Base-by-base conservation (phyloP, 2,113 vertebrate genomes). In the Odontesthes bonariensis region DNA sequence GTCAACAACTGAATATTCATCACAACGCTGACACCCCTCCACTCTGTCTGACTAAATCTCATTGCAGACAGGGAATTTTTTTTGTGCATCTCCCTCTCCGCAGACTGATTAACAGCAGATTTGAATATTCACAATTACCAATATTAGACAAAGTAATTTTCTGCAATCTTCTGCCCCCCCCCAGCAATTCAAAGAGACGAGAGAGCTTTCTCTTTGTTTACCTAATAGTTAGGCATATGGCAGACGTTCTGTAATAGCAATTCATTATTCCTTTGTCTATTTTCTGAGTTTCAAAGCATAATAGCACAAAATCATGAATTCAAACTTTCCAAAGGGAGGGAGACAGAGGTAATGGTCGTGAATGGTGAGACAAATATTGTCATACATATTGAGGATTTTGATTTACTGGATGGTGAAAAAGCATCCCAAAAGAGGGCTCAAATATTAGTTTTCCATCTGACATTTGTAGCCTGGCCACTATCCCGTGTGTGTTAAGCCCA, bases 1-100 rank as follows among this genome's bases (percentile, higher is more conserved):
- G 88, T 92, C 91, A 93, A 88, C 89, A 87, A 79, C 85, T 93
- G 89, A 91, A 94, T 93, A 94, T 94, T 92, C 86, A 92, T 92
- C 78, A 79, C 69, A 47, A 22, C 32, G 19, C 78, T 76, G 80
- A 87, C 83, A 55, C 44, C 71, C 63, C 82, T 80, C 77, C 66
- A 63, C 79, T 72, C 68, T 65, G 65, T 86, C 81, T 88, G 67
- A 49, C 60, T 58, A 80, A 90, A 87, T 89, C 86, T 89, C 73
- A 76, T 79, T 57, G 51, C 72, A 82, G 82, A 86, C 78, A 44
- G 64, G 3, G 38, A 11, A 31, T 14, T 69, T 83, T 40, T 52
- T 53, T 47, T 51, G 35, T 69, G 31, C 56, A 4, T 68, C 14
- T 55, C 55, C 71, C 57, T 11, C 82, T 75, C 65, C 69, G 67